phyloP scores from a whole-genome alignment of 2,797 vertebrate species.

The Poliocrania exsul region DNA sequence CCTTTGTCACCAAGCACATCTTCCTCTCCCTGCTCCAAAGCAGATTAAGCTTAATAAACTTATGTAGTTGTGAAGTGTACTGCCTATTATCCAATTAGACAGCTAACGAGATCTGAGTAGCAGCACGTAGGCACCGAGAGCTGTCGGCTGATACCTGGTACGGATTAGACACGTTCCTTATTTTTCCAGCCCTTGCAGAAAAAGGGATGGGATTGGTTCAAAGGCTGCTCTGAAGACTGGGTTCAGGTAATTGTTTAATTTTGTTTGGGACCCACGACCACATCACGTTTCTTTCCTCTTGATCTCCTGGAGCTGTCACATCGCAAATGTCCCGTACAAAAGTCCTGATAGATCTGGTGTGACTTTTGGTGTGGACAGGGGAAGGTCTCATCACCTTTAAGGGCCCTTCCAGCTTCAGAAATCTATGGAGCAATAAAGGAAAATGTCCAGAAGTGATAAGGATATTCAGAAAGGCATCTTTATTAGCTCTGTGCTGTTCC shows the following conservation, averaged over 20 bases:
- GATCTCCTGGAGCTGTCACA: slow-evolving; percentile 9
- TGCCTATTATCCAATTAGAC: slow-evolving; percentile 58
- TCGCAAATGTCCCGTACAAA: not conserved
- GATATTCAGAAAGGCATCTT: not conserved
- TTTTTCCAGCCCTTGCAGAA: slow-evolving; percentile 14
- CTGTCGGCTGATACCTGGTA: not conserved
- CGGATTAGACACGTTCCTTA: slow-evolving; percentile 24
- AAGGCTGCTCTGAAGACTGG: slow-evolving; percentile 49
- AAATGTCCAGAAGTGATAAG: not conserved
- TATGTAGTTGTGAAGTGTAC: slow-evolving; percentile 61
- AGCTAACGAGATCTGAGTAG: slow-evolving; percentile 48
- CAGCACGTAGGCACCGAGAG: slow-evolving; percentile 63
- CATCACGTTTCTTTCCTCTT: slow-evolving; percentile 1
- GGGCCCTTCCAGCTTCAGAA: not conserved
- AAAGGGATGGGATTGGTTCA: slow-evolving; percentile 27
- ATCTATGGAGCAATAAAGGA: not conserved
- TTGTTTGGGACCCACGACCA: slow-evolving; percentile 25
- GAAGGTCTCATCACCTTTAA: not conserved
- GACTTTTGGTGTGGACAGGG: not conserved
- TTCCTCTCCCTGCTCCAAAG: slow-evolving; percentile 14
- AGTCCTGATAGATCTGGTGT: not conserved
- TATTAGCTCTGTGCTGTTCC: not conserved
- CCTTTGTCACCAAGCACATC: not conserved
- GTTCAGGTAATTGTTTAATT: slow-evolving; percentile 58
- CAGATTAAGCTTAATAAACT: slow-evolving; percentile 54